A percentile compares a stretch with the other conserved stretches of the same genome.
phyloP scores from a whole-genome alignment of 2,797 vertebrate genomes.

The Phrynocephalus vlangalii region DNA sequence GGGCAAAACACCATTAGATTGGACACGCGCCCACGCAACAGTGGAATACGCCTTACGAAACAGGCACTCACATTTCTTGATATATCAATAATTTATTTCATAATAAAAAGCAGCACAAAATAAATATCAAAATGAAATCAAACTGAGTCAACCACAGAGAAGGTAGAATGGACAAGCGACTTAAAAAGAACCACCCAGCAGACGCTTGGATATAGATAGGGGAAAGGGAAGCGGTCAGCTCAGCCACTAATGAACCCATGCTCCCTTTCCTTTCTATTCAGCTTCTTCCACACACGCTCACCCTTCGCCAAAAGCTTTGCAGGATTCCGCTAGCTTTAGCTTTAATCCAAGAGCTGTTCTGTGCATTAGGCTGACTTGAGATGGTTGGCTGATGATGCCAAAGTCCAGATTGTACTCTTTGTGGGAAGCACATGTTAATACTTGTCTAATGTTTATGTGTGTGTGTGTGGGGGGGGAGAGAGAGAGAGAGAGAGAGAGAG shows the following conservation, averaged over 20 bases:
- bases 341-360: background rate
- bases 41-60: slow-evolving; percentile 75
- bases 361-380: background rate
- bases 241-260: slow-evolving; percentile 59
- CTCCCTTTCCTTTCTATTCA: background rate
- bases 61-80: slow-evolving; percentile 84
- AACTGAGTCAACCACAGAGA: slow-evolving; percentile 67
- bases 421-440: background rate
- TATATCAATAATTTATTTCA: slow-evolving; percentile 95
- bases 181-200: slow-evolving; percentile 35
- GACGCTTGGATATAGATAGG: slow-evolving; percentile 64
- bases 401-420: background rate
- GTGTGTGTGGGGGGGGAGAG: too few species aligned
- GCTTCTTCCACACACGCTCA: fast-evolving
- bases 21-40: slow-evolving; percentile 72
- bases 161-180: slow-evolving; percentile 69
- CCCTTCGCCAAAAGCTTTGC: background rate
- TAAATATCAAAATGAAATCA: slow-evolving; percentile 93
- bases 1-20: slow-evolving; percentile 77
- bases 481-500: background rate
- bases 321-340: background rate
- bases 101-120: slow-evolving; percentile 90
- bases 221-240: slow-evolving; percentile 40
- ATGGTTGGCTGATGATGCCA: background rate
- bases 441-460: background rate